Evolutionary conservation across 1,140 invertebrate genomes (phyloP), one percentile per base, ranked within the genome.

Genomic region (Pseudobourletiella spinata): DNA sequence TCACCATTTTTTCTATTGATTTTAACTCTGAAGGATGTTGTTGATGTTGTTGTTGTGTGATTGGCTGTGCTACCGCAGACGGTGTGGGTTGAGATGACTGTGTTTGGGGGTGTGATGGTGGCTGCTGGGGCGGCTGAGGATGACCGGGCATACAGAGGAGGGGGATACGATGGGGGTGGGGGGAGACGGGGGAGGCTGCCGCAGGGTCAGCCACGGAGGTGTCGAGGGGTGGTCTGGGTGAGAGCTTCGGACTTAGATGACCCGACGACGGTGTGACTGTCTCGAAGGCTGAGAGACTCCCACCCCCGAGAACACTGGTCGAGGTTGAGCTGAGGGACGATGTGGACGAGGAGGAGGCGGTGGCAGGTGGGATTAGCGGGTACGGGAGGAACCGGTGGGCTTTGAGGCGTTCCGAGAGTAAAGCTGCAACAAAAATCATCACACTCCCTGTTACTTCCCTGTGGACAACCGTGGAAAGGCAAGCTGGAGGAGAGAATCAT

Each of bases 1-100:
- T 95, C 63, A 95, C 89, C 91, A 95, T 95, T 73, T 93, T 92
- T 76, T 96, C 91, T 76, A 96, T 96, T 75, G 86, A 93, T 76
- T 94, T 94, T 59, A 96, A 80, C 76, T 95, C 91, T 67, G 75
- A 76, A 16, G 75, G 70, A 57, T 64, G 70, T 56, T 57, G 67
- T 32, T n/a, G n/a, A n/a, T n/a, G n/a, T n/a, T n/a, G n/a, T n/a
- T n/a, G n/a, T n/a, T n/a, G n/a, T n/a, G n/a, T n/a, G n/a, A n/a
- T n/a, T n/a, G 22, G 48, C 39, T 50, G 62, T 39, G 4, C 46
- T 29, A 22, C 44, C 1, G 70, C 6, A 48, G 8, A n/a, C n/a
- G n/a, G n/a, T 11, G 44, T 15, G 14, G 44, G 8, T 68, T 52
- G 18, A 68, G 70, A 51, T 64, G 69, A 22, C 61, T 52, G 18